These are phyloP conservation scores for Amaurobius ferox DNA, from an alignment of 2,888 invertebrate species.

Conservation along the genomic window DNA sequence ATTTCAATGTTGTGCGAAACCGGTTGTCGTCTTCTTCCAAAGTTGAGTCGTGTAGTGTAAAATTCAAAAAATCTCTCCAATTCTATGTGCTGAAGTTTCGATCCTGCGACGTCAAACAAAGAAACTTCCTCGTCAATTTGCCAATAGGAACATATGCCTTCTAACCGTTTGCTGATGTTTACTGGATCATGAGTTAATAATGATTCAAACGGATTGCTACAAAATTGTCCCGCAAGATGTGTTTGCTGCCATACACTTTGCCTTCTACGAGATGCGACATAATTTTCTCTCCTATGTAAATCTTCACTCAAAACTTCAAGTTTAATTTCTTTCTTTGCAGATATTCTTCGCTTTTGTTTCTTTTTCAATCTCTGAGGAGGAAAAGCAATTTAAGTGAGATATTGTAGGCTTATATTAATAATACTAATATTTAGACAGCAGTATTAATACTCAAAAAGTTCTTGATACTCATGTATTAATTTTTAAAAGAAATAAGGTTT, in stretches of 20 bases:
- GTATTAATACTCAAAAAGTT: too few relatives aligned
- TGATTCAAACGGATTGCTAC: background rate
- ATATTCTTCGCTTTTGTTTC: background rate
- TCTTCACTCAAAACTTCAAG: too few relatives aligned
- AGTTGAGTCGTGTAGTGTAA: constrained; percentile 19
- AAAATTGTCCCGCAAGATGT: background rate
- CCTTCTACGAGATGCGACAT: background rate
- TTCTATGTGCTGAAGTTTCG: constrained; percentile 3
- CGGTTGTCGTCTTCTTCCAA: background rate
- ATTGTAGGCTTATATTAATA: too few relatives aligned
- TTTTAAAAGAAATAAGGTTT: too few relatives aligned
- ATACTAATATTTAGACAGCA: too few relatives aligned
- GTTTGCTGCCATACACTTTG: constrained; percentile 37
- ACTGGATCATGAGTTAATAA: background rate
- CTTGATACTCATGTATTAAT: too few relatives aligned
- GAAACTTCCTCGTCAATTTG: background rate
- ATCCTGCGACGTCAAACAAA: constrained; percentile 26
- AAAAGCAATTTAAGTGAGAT: background rate
- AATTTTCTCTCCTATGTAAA: too few relatives aligned
- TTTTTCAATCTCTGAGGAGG: constrained; percentile 39
- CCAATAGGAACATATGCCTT: too few relatives aligned
- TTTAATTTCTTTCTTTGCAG: background rate
- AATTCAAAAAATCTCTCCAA: constrained; percentile 23
- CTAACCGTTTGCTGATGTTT: background rate
- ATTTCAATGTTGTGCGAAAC: background rate